A percentile compares a stretch with the other conserved stretches of the same genome.
Evolutionary conservation across 2,888 invertebrate species (phyloP).

Genomic region (Lepidocyrtinus sp.): DNA sequence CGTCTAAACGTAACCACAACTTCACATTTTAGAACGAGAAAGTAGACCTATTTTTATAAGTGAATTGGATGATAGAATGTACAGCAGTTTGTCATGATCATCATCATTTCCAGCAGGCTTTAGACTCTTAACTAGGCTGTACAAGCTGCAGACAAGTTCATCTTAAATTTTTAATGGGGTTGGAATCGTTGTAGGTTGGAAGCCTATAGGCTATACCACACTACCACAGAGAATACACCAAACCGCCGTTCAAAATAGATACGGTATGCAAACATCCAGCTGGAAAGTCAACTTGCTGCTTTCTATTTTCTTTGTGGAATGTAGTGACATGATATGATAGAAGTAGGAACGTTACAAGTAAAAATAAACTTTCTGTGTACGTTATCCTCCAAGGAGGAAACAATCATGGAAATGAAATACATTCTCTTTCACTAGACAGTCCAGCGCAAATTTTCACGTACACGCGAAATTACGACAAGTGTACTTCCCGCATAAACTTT

Average conservation of each 20-base stretch:
- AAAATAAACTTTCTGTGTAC: no score
- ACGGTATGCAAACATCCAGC: conserved; percentile 17
- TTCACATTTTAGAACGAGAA: neutral
- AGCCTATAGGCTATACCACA: neutral
- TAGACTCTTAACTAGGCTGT: neutral
- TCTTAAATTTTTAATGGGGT: conserved; percentile 14
- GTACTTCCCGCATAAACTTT: no score
- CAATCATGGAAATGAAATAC: no score
- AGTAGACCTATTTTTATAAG: conserved; percentile 3
- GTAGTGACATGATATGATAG: no score
- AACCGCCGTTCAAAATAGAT: conserved; percentile 8
- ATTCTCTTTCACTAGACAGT: no score
- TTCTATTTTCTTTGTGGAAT: no score
- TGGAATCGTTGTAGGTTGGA: neutral
- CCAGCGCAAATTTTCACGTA: no score
- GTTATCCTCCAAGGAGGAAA: no score
- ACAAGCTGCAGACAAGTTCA: neutral
- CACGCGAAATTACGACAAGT: no score
- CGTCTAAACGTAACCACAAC: no score
- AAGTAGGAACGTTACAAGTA: no score
- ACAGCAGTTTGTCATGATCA: conserved; percentile 12
- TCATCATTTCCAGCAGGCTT: neutral
- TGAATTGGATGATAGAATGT: conserved; percentile 2
- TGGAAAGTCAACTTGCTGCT: no score
- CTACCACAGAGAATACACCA: conserved; percentile 7